Conservation (phyloP, 1,140 invertebrate genomes). For the Adoxophyes honmai region DNA sequence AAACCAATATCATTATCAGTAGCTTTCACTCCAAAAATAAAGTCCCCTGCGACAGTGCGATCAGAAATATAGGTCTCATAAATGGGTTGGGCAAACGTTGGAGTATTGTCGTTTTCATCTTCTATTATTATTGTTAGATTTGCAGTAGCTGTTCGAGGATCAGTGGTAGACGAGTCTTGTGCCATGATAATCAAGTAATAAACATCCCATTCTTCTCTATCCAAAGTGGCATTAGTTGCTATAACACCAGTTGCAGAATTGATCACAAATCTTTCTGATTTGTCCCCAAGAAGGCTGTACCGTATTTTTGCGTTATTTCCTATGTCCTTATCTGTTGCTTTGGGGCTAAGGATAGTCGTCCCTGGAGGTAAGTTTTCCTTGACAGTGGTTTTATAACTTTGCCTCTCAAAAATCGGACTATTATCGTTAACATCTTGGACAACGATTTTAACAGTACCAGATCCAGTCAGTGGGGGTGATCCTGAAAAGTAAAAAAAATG, state of each 20-base stretch:
- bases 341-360: slow-evolving; percentile 84
- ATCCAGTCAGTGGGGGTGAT: slow-evolving; percentile 91
- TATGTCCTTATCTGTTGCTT: slow-evolving; percentile 88
- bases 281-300: slow-evolving; percentile 89
- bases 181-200: slow-evolving; percentile 92
- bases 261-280: slow-evolving; percentile 86
- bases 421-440: slow-evolving; percentile 97
- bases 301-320: slow-evolving; percentile 91
- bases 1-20: slow-evolving; percentile 86
- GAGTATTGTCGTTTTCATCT: slow-evolving; percentile 94
- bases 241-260: slow-evolving; percentile 87
- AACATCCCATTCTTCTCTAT: slow-evolving; percentile 86
- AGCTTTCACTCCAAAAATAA: slow-evolving; percentile 93
- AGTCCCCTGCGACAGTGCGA: slow-evolving; percentile 84
- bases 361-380: slow-evolving; percentile 87
- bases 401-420: slow-evolving; percentile 88
- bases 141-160: slow-evolving; percentile 86
- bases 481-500: slow-evolving; percentile 78
- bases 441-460: slow-evolving; percentile 90
- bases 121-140: slow-evolving; percentile 88
- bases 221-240: slow-evolving; percentile 82
- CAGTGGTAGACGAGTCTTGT: slow-evolving; percentile 90
- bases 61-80: slow-evolving; percentile 90
- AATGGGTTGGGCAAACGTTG: slow-evolving; percentile 83
- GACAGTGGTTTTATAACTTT: slow-evolving; percentile 86